phyloP scores from a whole-genome alignment of 2,113 vertebrate genomes.

The Sminthopsis crassicaudata region DNA sequence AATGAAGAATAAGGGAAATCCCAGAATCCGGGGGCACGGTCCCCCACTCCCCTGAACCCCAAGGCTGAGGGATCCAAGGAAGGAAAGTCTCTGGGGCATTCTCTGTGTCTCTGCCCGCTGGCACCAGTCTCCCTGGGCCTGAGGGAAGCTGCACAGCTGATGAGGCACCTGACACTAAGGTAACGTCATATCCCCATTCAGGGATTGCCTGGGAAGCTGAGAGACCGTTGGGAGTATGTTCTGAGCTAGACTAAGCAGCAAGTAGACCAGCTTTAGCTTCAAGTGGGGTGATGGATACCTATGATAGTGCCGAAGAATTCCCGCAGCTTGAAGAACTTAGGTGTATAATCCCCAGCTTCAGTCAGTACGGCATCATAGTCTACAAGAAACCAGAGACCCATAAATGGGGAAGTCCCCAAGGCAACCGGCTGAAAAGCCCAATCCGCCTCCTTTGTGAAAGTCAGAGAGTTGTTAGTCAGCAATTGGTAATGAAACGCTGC shows the following conservation, averaged over 20 bases:
- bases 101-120: neutral
- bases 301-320: conserved; percentile 87
- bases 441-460: neutral
- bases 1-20: conserved; percentile 9
- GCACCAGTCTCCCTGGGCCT: neutral
- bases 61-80: neutral
- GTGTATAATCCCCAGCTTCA: conserved; percentile 95
- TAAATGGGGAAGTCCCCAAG: neutral
- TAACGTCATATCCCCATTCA: neutral
- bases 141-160: neutral
- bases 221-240: neutral
- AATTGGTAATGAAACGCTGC: neutral
- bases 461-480: neutral
- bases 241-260: neutral
- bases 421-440: neutral
- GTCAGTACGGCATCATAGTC: conserved; percentile 96
- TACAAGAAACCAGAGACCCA: conserved; percentile 78
- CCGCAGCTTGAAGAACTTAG: conserved; percentile 92
- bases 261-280: neutral
- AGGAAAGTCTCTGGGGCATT: neutral
- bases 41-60: neutral
- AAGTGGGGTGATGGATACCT: conserved; percentile 80
- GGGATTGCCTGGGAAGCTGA: neutral
- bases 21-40: neutral
- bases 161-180: neutral